phyloP scores from a whole-genome alignment of 2,888 invertebrate genomes.

The Ferrisia virgata region DNA sequence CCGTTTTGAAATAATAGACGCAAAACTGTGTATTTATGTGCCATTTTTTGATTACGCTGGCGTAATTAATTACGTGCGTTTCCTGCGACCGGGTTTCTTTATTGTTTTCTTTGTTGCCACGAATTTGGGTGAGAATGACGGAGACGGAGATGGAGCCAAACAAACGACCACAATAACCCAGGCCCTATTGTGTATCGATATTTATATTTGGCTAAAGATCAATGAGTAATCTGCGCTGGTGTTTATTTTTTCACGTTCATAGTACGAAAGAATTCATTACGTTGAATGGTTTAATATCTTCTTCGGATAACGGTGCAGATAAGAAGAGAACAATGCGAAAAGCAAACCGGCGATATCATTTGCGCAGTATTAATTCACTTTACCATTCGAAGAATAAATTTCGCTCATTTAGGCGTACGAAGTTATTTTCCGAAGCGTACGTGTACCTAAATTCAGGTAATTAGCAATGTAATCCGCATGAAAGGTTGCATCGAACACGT shows the following conservation, averaged over 20 bases:
- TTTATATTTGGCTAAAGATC: neutral
- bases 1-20: constrained; percentile 32
- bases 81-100: constrained; percentile 9
- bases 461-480: too few species aligned
- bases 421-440: too few species aligned
- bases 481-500: too few species aligned
- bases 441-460: too few species aligned
- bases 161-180: neutral
- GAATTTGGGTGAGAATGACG: neutral
- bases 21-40: constrained; percentile 28
- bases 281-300: neutral
- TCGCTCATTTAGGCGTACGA: too few species aligned
- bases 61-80: constrained; percentile 16
- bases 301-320: neutral
- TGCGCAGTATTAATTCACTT: too few species aligned
- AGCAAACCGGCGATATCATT: too few species aligned
- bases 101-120: neutral
- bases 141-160: neutral
- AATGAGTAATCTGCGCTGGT: neutral
- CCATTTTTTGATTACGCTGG: constrained; percentile 10
- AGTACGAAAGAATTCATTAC: neutral
- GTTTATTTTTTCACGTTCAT: neutral
- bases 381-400: too few species aligned
- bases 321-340: too few species aligned
- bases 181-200: neutral